These are phyloP conservation scores for Picus viridis DNA, from an alignment of 2,797 vertebrate species.

Conservation along the genomic window DNA sequence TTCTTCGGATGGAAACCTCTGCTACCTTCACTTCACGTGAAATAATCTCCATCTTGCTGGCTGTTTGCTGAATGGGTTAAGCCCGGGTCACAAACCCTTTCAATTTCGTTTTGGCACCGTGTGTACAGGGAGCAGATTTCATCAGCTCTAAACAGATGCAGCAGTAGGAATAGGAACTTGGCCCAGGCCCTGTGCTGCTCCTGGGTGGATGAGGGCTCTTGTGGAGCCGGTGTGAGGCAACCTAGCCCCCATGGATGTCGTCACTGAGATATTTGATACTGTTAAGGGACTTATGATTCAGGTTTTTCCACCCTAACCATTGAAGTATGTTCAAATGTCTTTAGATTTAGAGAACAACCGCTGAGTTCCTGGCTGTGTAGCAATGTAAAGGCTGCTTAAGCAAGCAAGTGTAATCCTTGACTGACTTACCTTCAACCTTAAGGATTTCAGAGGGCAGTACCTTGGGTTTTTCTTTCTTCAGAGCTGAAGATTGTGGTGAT, in stretches of 20 bases:
- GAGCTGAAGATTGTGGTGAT: background rate
- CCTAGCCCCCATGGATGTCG: rapidly evolving
- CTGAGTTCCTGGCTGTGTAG: rapidly evolving
- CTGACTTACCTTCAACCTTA: background rate
- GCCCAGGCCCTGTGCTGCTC: background rate
- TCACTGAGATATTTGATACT: rapidly evolving
- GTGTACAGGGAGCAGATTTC: background rate
- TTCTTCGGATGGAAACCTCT: background rate
- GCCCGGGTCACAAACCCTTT: background rate
- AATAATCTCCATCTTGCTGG: background rate
- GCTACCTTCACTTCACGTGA: rapidly evolving
- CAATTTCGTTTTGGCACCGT: rapidly evolving
- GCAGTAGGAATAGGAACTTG: rapidly evolving
- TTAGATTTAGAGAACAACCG: rapidly evolving
- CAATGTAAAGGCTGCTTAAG: background rate
- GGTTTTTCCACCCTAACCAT: rapidly evolving
- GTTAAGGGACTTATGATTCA: background rate
- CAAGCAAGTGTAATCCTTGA: background rate
- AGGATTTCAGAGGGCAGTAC: background rate
- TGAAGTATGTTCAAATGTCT: background rate
- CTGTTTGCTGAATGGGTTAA: background rate
- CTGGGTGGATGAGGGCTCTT: rapidly evolving
- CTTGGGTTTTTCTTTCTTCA: background rate
- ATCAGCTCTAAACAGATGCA: background rate
- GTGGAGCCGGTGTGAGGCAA: rapidly evolving